Evolutionary conservation across 2,113 vertebrate species (phyloP).

Genomic region (Microtus ochrogaster): DNA sequence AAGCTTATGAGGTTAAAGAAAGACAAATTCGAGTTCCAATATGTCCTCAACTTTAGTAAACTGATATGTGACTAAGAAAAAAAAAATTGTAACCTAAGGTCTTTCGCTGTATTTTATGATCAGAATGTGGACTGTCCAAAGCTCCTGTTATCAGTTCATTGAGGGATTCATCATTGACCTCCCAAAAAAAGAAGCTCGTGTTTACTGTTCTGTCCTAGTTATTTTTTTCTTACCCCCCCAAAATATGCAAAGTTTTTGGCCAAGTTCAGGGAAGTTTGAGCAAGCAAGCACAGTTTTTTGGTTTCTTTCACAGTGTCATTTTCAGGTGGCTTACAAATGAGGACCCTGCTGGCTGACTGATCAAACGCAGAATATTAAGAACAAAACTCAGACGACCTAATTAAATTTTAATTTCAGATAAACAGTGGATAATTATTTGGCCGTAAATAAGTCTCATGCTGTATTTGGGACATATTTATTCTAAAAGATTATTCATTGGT

Average conservation of each 20-base stretch:
- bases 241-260: not conserved
- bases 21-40: not conserved
- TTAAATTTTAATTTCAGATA: slow-evolving; percentile 37
- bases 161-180: not conserved
- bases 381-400: not conserved
- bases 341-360: not conserved
- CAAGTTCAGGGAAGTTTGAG: not conserved
- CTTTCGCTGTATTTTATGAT: slow-evolving; percentile 52
- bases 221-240: not conserved
- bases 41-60: slow-evolving; percentile 23
- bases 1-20: not conserved
- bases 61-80: slow-evolving; percentile 16
- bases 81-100: not conserved
- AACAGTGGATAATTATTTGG: not conserved
- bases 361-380: not conserved
- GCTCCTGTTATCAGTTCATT: not conserved
- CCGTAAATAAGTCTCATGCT: not conserved
- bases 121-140: not conserved
- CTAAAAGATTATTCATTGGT: not conserved
- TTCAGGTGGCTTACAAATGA: not conserved
- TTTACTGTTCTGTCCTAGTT: not conserved
- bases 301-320: slow-evolving; percentile 2
- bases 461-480: not conserved
- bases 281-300: not conserved
- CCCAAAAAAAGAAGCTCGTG: not conserved